Percentiles rank a stretch among this genome's conserved stretches.
These are phyloP conservation scores for Sula dactylatra DNA, from an alignment of 2,113 vertebrate genomes.

Conservation along the genomic window DNA sequence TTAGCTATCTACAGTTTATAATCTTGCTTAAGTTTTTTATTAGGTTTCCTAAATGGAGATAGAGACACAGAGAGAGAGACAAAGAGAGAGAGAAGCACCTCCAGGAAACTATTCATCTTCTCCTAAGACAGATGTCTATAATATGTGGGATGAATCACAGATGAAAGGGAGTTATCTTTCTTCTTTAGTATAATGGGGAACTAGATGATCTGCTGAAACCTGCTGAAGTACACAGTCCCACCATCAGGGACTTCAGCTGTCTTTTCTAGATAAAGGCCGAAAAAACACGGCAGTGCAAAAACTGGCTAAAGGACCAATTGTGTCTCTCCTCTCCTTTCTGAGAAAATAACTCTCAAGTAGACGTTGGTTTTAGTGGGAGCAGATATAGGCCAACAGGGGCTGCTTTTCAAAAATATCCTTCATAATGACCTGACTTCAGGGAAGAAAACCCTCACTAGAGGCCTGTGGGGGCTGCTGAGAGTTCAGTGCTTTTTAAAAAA, in stretches of 20 bases:
- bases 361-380: not conserved
- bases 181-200: not conserved
- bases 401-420: not conserved
- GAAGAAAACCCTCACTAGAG: not conserved
- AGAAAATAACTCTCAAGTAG: not conserved
- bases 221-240: not conserved
- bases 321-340: not conserved
- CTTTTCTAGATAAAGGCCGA: not conserved
- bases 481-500: not conserved
- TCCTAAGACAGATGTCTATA: conserved; percentile 24
- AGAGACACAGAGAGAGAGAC: not conserved
- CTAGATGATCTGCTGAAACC: not conserved
- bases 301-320: not conserved
- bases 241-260: not conserved
- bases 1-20: not conserved
- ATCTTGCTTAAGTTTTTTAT: not conserved
- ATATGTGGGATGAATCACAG: conserved; percentile 24
- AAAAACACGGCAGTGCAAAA: not conserved
- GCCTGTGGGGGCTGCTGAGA: not conserved
- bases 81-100: not conserved
- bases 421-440: not conserved
- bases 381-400: not conserved
- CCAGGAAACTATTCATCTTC: conserved; percentile 26
- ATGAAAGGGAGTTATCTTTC: conserved; percentile 2
- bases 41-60: not conserved